Evolutionary conservation across 2,888 invertebrate genomes (phyloP).

Genomic region (Nasonia oneida): DNA sequence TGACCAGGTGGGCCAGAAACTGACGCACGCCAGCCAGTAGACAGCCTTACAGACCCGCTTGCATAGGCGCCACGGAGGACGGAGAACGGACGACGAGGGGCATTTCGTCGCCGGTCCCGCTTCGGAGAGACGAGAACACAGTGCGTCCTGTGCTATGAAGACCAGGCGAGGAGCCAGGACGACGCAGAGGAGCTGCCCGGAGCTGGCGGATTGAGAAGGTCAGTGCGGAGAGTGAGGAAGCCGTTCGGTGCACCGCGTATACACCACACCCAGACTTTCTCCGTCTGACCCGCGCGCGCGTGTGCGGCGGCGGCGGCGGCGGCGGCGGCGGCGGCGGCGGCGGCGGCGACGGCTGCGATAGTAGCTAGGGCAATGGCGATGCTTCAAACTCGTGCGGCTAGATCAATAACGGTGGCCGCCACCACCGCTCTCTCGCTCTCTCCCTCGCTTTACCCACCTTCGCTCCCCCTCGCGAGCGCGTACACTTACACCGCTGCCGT

Average conservation of each 20-base stretch:
- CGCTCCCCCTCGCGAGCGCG: not conserved
- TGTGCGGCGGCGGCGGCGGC: slow-evolving; percentile 41
- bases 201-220: slow-evolving; percentile 17
- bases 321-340: slow-evolving; percentile 27
- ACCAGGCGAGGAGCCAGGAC: not conserved
- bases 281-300: not conserved
- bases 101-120: not conserved
- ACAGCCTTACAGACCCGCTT: too few relatives aligned
- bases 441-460: not conserved
- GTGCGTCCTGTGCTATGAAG: not conserved
- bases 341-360: slow-evolving; percentile 50
- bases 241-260: not conserved
- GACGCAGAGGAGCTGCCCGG: not conserved
- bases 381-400: slow-evolving; percentile 67
- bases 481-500: not conserved
- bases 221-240: not conserved
- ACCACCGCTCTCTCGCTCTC: not conserved
- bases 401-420: slow-evolving; percentile 65
- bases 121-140: not conserved
- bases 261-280: not conserved
- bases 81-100: too few relatives aligned
- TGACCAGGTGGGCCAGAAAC: slow-evolving; percentile 25
- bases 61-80: too few relatives aligned
- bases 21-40: not conserved
- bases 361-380: slow-evolving; percentile 66